Percentiles rank a stretch among this genome's conserved stretches.
phyloP scores from a whole-genome alignment of 2,797 vertebrate species.

The Numenius phaeopus region DNA sequence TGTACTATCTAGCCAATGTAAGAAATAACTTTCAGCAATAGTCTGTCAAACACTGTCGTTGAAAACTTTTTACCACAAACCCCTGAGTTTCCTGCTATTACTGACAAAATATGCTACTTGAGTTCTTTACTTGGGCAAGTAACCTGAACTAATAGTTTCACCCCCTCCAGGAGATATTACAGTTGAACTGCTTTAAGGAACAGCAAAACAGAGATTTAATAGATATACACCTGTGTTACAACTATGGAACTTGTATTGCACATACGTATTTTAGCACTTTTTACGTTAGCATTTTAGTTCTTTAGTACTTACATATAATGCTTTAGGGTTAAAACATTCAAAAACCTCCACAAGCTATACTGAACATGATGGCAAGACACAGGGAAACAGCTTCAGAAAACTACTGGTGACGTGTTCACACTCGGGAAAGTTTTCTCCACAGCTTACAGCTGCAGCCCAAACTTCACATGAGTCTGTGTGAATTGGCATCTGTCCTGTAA shows the following conservation, averaged over 20 bases:
- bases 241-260: not conserved
- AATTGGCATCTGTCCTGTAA: conserved; percentile 3
- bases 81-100: not conserved
- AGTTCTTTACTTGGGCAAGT: not conserved
- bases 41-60: not conserved
- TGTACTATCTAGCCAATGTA: not conserved
- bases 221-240: not conserved
- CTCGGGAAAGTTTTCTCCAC: not conserved
- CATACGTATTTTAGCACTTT: not conserved
- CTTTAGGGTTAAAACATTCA: not conserved
- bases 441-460: conserved; percentile 18
- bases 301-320: not conserved
- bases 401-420: not conserved
- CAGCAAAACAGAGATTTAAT: not conserved
- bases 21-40: not conserved
- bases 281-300: not conserved
- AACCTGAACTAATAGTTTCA: not conserved
- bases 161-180: not conserved
- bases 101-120: not conserved
- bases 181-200: not conserved
- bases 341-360: not conserved
- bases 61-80: not conserved
- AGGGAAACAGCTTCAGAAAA: not conserved
- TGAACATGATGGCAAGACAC: not conserved
- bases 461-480: not conserved